Conservation (phyloP, 2,888 invertebrate species). For the Diploptera punctata region DNA sequence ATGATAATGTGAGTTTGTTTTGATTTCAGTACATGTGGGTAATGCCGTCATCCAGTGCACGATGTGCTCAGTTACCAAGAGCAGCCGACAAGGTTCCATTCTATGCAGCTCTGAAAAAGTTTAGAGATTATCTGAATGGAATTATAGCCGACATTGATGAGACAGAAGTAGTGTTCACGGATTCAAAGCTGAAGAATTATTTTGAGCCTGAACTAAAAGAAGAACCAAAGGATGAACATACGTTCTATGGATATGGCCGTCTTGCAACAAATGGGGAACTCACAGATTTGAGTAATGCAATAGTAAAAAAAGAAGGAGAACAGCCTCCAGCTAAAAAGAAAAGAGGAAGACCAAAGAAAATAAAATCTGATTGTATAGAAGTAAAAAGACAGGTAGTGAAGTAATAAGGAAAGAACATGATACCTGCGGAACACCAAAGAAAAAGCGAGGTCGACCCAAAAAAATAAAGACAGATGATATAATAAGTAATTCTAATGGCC, state of each 20-base stretch:
- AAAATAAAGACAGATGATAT: conserved; percentile 75
- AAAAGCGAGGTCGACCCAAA: conserved; percentile 87
- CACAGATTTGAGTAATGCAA: conserved; percentile 59
- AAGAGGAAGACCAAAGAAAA: conserved; percentile 87
- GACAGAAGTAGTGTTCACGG: conserved; percentile 84
- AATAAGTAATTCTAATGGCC: conserved; percentile 47
- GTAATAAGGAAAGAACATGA: conserved; percentile 48
- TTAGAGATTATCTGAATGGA: conserved; percentile 93
- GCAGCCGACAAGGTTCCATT: conserved; percentile 98
- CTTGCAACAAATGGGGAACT: conserved; percentile 47
- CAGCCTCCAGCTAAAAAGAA: conserved; percentile 78
- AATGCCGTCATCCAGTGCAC: conserved; percentile 97
- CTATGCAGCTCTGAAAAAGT: conserved; percentile 94
- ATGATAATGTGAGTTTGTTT: not conserved
- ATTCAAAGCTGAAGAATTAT: conserved; percentile 70
- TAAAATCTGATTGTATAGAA: conserved; percentile 73
- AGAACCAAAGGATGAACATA: conserved; percentile 48
- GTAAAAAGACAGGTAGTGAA: conserved; percentile 51
- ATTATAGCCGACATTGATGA: conserved; percentile 84
- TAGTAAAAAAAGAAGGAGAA: conserved; percentile 57
- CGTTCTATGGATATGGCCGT: conserved; percentile 46
- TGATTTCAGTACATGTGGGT: conserved; percentile 92
- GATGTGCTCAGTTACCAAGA: conserved; percentile 96
- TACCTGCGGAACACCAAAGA: conserved; percentile 75
- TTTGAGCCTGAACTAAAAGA: conserved; percentile 63